phyloP scores from a whole-genome alignment of 2,888 invertebrate genomes.

The Steromphala cineraria region DNA sequence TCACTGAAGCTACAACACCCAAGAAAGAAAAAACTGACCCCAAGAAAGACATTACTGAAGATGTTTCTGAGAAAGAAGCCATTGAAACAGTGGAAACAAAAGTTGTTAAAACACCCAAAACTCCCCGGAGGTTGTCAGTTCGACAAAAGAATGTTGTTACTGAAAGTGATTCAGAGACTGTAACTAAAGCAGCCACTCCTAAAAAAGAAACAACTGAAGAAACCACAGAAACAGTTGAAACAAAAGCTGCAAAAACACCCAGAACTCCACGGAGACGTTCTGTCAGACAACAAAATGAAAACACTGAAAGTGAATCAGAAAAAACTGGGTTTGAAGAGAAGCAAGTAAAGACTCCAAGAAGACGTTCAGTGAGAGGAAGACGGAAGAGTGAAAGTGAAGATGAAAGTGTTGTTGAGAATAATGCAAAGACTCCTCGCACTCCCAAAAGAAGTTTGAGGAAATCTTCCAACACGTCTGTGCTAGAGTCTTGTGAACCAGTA shows the following conservation, averaged over 20 bases:
- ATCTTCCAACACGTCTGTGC: not conserved
- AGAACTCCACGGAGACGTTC: not conserved
- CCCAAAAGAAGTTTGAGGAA: not conserved
- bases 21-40: too few species aligned
- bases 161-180: not conserved
- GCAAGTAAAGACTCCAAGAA: not conserved
- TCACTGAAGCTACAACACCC: too few species aligned
- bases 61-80: too few species aligned
- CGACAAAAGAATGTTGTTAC: not conserved
- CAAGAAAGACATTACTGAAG: too few species aligned
- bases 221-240: not conserved
- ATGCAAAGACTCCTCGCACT: not conserved
- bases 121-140: not conserved
- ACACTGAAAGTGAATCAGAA: not conserved
- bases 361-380: not conserved
- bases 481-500: not conserved
- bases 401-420: not conserved
- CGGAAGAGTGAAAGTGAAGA: not conserved
- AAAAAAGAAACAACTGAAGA: not conserved
- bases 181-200: too few species aligned
- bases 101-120: not conserved
- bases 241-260: not conserved
- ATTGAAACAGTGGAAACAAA: not conserved
- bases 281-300: not conserved
- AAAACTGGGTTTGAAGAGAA: not conserved